A percentile compares a stretch with the other conserved stretches of the same genome.
Conservation (phyloP, 2,113 vertebrate species). For the Indicator maculatus region DNA sequence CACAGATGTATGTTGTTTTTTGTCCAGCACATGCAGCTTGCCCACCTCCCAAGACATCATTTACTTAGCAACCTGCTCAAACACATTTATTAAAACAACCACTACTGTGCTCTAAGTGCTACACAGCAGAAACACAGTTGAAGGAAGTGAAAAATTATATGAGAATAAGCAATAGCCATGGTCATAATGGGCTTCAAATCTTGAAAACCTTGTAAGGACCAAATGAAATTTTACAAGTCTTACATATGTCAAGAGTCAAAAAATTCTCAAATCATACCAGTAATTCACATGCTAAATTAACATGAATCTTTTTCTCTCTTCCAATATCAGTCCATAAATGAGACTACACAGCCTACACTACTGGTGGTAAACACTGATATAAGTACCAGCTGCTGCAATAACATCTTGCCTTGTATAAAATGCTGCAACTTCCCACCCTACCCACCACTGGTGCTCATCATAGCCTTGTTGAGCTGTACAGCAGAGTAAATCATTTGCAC, state of each 20-base stretch:
- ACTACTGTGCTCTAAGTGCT: background rate
- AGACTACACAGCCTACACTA: background rate
- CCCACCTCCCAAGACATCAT: background rate
- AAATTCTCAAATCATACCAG: background rate
- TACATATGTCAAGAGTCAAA: background rate
- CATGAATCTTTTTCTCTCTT: background rate
- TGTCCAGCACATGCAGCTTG: background rate
- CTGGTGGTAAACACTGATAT: accelerated
- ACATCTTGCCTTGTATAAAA: background rate
- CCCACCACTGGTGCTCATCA: accelerated
- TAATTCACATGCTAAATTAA: background rate
- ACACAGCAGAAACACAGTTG: background rate
- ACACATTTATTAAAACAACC: background rate
- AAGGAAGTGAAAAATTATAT: background rate
- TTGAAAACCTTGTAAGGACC: background rate
- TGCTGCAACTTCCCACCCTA: background rate
- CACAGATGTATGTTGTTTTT: background rate
- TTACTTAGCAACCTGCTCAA: background rate
- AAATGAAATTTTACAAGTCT: background rate
- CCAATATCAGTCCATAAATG: background rate
- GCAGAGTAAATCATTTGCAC: background rate
- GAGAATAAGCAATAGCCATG: background rate
- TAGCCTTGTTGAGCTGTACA: background rate
- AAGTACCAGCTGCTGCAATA: background rate
- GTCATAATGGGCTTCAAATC: background rate